These are phyloP conservation scores for Didymodactylos carnosus DNA, from an alignment of 2,888 invertebrate species.

Conservation along the genomic window DNA sequence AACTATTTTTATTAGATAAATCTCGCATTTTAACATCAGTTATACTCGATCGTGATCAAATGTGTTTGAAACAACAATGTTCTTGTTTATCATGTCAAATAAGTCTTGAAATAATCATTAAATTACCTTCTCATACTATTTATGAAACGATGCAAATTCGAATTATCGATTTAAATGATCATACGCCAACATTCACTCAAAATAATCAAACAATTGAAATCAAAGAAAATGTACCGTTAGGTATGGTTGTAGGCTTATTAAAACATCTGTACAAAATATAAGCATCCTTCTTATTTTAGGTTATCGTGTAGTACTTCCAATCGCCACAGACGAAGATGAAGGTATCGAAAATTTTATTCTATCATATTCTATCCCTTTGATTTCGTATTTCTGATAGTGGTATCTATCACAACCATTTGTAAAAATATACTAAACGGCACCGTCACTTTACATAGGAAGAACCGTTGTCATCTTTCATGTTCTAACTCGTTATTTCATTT, in stretches of 20 bases:
- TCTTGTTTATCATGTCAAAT: not conserved
- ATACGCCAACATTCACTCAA: not conserved
- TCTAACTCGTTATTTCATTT: not conserved
- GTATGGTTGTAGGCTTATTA: too few species aligned
- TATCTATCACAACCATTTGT: not conserved
- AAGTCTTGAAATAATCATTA: not conserved
- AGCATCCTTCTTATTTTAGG: too few species aligned
- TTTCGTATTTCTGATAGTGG: too few species aligned
- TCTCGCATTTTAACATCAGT: not conserved
- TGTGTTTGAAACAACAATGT: not conserved
- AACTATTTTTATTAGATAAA: too few species aligned
- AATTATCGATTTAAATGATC: not conserved
- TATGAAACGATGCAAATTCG: not conserved
- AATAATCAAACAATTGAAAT: not conserved
- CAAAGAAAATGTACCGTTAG: not conserved
- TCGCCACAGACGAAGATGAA: not conserved
- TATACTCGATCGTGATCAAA: not conserved
- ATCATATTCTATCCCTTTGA: too few species aligned
- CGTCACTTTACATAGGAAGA: too few species aligned
- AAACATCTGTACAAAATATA: too few species aligned
- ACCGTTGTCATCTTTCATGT: too few species aligned
- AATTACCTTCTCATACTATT: not conserved
- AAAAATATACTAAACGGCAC: not conserved
- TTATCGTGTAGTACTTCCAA: not conserved
- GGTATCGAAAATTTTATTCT: too few species aligned